Evolutionary conservation across 1,140 invertebrate species (phyloP), one percentile per base, ranked within the genome.

Genomic region (Popillia japonica): DNA sequence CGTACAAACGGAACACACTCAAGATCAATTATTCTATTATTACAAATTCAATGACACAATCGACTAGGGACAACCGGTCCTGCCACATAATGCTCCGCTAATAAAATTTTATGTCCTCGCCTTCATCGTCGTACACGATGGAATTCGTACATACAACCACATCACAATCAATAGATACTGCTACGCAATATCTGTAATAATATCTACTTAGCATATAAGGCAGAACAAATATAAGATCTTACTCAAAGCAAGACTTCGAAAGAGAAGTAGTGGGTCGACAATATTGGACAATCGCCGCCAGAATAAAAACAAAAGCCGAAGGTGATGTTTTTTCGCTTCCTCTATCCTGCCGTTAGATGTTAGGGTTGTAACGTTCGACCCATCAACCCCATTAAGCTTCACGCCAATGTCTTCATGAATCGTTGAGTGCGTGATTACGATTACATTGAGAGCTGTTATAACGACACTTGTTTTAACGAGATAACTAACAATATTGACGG

Each of bases 381-480:
- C 27, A 27, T 68, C 61, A 68, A 68, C 11, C 76, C 78, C 81
- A 81, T 81, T 79, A 81, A 81, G 76, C 55, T 73, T 77, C 78
- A 61, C 55, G 75, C 76, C 34, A 76, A 79, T 80, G 72, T 74
- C 72, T 74, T 44, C 41, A 42, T 42, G 79, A 80, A 79, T 79
- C 80, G 61, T 76, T 79, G 78, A 79, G 77, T 79, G 79, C 78
- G 78, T 81, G 78, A 77, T 78, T 78, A 74, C 44, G 78, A 77
- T 78, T 78, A 74, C 44, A 74, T 74, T 74, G 68, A 44, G 41
- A 55, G 40, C 78, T 68, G 74, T 79, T 76, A 72, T 77, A 68
- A 72, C 48, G 78, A 75, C 59, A 72, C 44, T 75, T 42, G 48
- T 55, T 75, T 64, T 77, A 79, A 79, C 78, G 78, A 79, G 75